Evolutionary conservation across 37 sponge, comb jelly and placozoan species (phyloP), one percentile per base, ranked within the genome.

Genomic region (Spongilla lacustris): DNA sequence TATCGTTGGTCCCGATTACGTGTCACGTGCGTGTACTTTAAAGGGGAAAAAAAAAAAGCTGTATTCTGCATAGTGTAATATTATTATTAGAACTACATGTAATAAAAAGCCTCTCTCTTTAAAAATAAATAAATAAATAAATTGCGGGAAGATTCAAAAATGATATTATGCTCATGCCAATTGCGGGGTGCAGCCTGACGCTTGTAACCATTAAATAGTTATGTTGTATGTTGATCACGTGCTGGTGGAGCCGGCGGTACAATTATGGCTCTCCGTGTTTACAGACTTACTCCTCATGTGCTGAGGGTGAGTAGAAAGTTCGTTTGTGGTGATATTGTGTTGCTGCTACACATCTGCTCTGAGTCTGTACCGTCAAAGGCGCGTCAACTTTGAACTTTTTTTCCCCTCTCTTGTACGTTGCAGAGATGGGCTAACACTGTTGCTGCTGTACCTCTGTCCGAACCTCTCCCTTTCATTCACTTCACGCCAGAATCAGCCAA

Each of bases 401-500:
- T 46, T 73, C 2, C 76, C 4, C 21, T 22, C 10, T n/a, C 17
- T 27, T 24, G 8, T 14, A 12, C 21, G 9, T 32, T 24, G 29
- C 46, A 84, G 89, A 31, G 74, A 28, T 84, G 89, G 80, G 84
- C 36, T 2, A 67, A 73, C 0, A 73, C 84, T 48, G 79, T 66
- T 30, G 80, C 80, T 36, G 88, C 88, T 50, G 84, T 91, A 23
- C 92, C 92, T 13, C 81, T 91, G 76, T 75, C 84, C 0, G 74
- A 87, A 2, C 69, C 87, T 46, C 46, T 86, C 2, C 70, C 81
- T 8, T 58, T 68, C 71, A 48, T 75, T 8, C 66, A 14, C n/a
- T n/a, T 24, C 33, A 33, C 73, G 0, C 72, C 74, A 50, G 27
- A 85, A 41, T 36, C 41, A 34, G 36, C 58, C 9, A 76, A 66